phyloP scores from a whole-genome alignment of 23 tunicate species.

The Phallusia fumigata region DNA sequence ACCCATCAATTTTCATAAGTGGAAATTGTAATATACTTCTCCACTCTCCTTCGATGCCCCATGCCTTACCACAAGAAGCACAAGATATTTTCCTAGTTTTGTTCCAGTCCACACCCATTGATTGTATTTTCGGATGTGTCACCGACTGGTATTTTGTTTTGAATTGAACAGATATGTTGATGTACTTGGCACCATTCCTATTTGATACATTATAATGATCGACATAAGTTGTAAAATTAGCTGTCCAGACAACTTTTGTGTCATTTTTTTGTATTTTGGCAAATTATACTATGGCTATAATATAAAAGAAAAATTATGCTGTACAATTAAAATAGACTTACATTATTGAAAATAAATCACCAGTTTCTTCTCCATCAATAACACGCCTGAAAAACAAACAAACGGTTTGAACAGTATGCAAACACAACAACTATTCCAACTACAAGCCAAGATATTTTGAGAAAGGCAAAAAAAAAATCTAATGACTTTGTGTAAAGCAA shows the following conservation, averaged over 20 bases:
- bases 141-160: conserved; percentile 15
- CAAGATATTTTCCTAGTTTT: conserved; percentile 26
- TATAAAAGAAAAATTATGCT: neutral
- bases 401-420: too few species aligned
- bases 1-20: conserved; percentile 31
- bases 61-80: conserved; percentile 20
- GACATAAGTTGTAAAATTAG: neutral
- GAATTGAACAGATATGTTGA: conserved; percentile 12
- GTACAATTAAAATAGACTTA: neutral
- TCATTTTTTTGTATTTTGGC: neutral
- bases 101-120: conserved; percentile 19
- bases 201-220: too few species aligned
- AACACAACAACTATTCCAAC: too few species aligned
- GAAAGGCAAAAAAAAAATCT: too few species aligned
- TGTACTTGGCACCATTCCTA: neutral
- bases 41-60: conserved; percentile 46
- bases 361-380: neutral
- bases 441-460: too few species aligned
- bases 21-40: conserved; percentile 25
- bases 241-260: neutral
- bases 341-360: neutral
- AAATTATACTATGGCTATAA: neutral
- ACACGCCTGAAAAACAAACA: neutral
- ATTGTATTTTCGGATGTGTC: conserved; percentile 15
- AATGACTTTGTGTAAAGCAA: neutral